Evolutionary conservation across 2,888 invertebrate species (phyloP).

Genomic region (Dasysyrphus tricinctus): DNA sequence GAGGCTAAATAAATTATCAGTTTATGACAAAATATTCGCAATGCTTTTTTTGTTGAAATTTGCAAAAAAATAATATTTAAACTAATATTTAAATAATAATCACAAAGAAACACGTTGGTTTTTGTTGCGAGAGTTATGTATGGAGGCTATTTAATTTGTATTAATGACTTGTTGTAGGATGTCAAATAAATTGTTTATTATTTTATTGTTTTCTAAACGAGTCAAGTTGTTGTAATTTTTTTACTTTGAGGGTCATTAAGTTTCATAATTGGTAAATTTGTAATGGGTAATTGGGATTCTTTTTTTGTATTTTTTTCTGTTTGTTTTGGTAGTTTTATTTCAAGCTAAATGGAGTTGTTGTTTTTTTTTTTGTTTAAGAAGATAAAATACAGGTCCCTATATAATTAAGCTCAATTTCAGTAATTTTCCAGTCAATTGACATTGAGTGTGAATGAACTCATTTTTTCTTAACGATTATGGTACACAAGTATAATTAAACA

Average conservation of each 20-base stretch:
- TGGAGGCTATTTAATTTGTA: not conserved
- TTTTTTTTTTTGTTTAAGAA: not conserved
- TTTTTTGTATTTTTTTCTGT: not conserved
- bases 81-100: conserved; percentile 12
- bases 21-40: conserved; percentile 34
- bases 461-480: not conserved
- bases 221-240: conserved; percentile 14
- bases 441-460: conserved; percentile 55
- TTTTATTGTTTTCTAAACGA: no score
- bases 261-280: conserved; percentile 8
- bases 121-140: conserved; percentile 17
- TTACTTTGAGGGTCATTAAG: conserved; percentile 46
- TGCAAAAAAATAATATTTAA: conserved; percentile 41
- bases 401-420: conserved; percentile 19
- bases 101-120: conserved; percentile 13
- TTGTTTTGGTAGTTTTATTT: not conserved
- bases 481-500: not conserved
- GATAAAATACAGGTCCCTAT: not conserved
- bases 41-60: not conserved
- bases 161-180: not conserved
- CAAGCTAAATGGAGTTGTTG: not conserved
- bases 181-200: not conserved
- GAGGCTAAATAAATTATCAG: conserved; percentile 38
- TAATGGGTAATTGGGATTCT: not conserved
- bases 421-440: conserved; percentile 37